Percentiles rank a stretch among this genome's conserved stretches.
phyloP scores from a whole-genome alignment of 2,797 vertebrate species.

The Darevskia nairensis region DNA sequence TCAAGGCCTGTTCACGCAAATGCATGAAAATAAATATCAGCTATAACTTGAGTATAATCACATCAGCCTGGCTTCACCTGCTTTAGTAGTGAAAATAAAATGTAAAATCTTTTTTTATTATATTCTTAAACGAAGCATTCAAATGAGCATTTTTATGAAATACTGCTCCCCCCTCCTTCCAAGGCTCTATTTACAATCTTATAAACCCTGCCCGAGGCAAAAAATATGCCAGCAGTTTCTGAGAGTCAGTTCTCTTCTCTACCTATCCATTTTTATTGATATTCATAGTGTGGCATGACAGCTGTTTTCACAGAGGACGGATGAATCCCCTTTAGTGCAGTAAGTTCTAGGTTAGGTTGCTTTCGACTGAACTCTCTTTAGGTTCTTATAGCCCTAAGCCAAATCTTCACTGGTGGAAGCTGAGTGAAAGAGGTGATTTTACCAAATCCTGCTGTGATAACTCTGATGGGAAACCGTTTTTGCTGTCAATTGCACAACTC shows the following conservation, averaged over 20 bases:
- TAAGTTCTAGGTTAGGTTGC: not conserved
- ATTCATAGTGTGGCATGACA: not conserved
- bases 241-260: not conserved
- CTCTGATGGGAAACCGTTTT: not conserved
- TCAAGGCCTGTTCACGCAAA: conserved; percentile 7
- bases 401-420: not conserved
- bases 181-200: not conserved
- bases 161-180: not conserved
- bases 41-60: conserved; percentile 16
- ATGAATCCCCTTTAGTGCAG: not conserved
- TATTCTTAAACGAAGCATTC: not conserved
- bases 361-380: not conserved
- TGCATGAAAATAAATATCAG: not conserved
- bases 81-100: conserved; percentile 6
- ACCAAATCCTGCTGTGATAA: not conserved
- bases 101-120: conserved; percentile 5
- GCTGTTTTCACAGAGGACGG: not conserved
- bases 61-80: not conserved
- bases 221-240: not conserved
- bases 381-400: not conserved
- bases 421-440: not conserved
- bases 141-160: not conserved
- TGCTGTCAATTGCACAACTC: not conserved
- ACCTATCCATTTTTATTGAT: not conserved
- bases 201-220: not conserved